Conservation (phyloP, 2,113 vertebrate genomes). For the Echinops telfairi region DNA sequence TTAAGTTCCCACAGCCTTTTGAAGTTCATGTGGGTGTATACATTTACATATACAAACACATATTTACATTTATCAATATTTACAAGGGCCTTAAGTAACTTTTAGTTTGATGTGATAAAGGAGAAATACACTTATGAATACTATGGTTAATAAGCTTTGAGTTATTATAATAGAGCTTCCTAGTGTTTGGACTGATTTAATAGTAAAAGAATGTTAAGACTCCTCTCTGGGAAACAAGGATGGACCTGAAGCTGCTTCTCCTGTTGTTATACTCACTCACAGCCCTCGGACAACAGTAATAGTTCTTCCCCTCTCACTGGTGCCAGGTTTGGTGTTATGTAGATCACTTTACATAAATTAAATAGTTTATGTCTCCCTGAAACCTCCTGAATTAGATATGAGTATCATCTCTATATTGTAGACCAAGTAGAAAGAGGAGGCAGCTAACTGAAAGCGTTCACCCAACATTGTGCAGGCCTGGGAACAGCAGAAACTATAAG, state of each 20-base stretch:
- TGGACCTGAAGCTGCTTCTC: neutral
- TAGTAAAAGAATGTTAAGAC: neutral
- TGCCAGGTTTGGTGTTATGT: neutral
- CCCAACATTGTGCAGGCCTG: neutral
- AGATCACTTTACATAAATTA: neutral
- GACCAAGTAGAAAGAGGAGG: neutral
- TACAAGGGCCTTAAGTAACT: conserved; percentile 10
- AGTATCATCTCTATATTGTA: neutral
- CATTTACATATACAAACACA: no score
- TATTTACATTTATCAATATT: no score
- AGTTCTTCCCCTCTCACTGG: neutral
- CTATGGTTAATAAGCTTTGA: neutral
- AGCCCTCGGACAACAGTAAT: neutral
- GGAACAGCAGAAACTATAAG: neutral
- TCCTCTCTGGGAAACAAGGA: neutral
- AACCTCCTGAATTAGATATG: neutral
- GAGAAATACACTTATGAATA: conserved; percentile 12
- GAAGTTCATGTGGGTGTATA: no score
- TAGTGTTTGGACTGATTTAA: neutral
- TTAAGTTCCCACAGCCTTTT: no score
- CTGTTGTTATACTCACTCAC: no score
- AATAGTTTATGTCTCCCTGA: neutral
- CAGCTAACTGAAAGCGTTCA: neutral
- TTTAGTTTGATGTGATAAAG: conserved; percentile 19
- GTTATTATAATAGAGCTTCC: neutral